Evolutionary conservation across 2,888 invertebrate genomes (phyloP), one percentile per base, ranked within the genome.

Genomic region (Nemurella pictetii): DNA sequence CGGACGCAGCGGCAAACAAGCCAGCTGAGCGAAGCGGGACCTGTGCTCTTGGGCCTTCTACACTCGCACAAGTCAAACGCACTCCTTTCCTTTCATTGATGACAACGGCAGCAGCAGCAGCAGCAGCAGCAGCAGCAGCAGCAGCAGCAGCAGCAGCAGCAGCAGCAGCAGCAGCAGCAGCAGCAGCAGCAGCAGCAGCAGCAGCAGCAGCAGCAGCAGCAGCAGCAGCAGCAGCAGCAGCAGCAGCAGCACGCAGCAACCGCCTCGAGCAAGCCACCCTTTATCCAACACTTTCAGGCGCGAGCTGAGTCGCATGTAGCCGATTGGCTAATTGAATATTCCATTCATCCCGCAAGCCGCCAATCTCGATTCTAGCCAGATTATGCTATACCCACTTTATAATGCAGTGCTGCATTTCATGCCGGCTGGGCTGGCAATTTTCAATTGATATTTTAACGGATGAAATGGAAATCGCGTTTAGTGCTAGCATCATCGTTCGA

Each of bases 321-420:
- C 81, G 74, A 83, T 85, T 85, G 85, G 85, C 25, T 36, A 77
- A 83, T 72, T 85, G 29, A 75, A n/a, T 85, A 83, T 83, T 75
- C 78, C 55, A 78, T 83, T 83, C 78, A 85, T 83, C n/a, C n/a
- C n/a, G n/a, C n/a, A n/a, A n/a, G n/a, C n/a, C n/a, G n/a, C n/a
- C n/a, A n/a, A n/a, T n/a, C n/a, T n/a, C n/a, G n/a, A n/a, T n/a
- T n/a, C n/a, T n/a, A n/a, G n/a, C n/a, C n/a, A n/a, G n/a, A n/a
- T n/a, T 36, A 26, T n/a, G 35, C n/a, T 55, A 30, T 72, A 55
- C 77, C 85, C 85, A 85, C 83, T 83, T 83, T 35, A 75, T 29
- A 35, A 12, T 29, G 55, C 28, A 36, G 30, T 26, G 73, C 20
- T 30, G 29, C 35, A 55, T 32, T 27, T 30, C 26, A 30, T 82